Evolutionary conservation across 2,113 vertebrate species (phyloP), one percentile per base, ranked within the genome.

Genomic region (Xiphophorus hellerii): DNA sequence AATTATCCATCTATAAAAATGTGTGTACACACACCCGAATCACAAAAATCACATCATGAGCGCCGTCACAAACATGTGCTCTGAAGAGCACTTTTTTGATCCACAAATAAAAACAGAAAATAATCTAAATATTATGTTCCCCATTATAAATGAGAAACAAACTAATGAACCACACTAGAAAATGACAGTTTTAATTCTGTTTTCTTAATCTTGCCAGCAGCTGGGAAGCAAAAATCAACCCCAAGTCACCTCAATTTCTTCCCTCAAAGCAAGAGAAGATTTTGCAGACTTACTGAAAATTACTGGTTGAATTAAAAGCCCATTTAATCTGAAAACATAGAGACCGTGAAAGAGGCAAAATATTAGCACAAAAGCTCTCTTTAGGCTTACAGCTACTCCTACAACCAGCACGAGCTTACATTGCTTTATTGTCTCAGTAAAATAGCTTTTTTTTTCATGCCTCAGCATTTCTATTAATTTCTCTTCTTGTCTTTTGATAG

Each of bases 271-370:
- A 22, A 64, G 76, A 82, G 65, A 65, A 69, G 77, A 85, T 80
- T 88, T 84, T 81, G 76, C 84, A 81, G 82, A 87, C 88, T 88
- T 90, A 88, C 72, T 79, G 85, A 68, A 90, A 92, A 92, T 88
- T 84, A 88, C 81, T 80, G 74, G 84, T 69, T 85, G 77, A 91
- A 90, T 92, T 85, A 84, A 90, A 89, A 87, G 74, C 63, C 65
- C 71, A 86, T 90, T 91, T 89, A 77, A 92, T 88, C 84, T 75
- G 29, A 88, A 88, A 90, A 83, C 81, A 89, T 74, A 83, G 84
- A 81, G 82, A 69, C 68, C 71, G 51, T 62, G 87, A 88, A 70
- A 70, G 77, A 81, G 54, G 76, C 64, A 37, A 79, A 78, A 85
- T 74, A 82, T 73, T 74, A 77, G 64, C 72, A 82, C 83, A 77